Evolutionary conservation across 92 coral and sea anemone genomes (phyloP).

Genomic region (Parazoanthus atlanticus): DNA sequence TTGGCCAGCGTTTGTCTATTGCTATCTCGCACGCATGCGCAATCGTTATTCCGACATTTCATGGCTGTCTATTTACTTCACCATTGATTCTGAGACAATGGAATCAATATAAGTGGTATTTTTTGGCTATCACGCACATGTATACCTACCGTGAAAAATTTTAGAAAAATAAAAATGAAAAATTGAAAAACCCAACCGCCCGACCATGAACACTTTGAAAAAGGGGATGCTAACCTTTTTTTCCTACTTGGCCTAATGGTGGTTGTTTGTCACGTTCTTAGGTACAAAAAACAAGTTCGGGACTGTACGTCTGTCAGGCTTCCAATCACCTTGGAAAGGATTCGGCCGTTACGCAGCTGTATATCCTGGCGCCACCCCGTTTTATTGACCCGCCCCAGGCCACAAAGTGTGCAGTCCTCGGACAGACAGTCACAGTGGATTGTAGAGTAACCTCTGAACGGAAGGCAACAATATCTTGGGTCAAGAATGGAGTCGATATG

Average conservation of each 20-base stretch:
- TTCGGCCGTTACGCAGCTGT: slow-evolving; percentile 12
- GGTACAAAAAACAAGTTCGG: slow-evolving; percentile 28
- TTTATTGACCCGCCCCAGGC: slow-evolving; percentile 19
- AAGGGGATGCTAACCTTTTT: background rate
- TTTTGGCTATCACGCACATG: too few species aligned
- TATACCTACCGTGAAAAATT: too few species aligned
- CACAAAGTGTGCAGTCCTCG: background rate
- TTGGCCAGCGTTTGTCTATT: too few species aligned
- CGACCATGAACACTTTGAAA: background rate
- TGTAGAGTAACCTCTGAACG: slow-evolving; percentile 23
- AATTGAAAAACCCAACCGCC: too few species aligned
- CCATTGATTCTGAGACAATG: too few species aligned
- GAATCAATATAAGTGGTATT: too few species aligned
- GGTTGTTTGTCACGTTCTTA: background rate
- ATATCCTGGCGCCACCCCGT: slow-evolving; percentile 4
- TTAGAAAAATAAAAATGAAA: too few species aligned
- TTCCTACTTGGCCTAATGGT: background rate
- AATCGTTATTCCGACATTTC: too few species aligned
- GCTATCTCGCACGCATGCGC: too few species aligned
- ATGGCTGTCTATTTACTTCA: too few species aligned
- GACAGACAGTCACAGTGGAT: slow-evolving; percentile 12
- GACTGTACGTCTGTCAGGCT: slow-evolving; percentile 35
- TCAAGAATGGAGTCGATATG: background rate
- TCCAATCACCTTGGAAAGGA: slow-evolving; percentile 28
- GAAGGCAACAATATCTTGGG: background rate